Conservation (phyloP, 2,888 invertebrate genomes). For the Pristionchus fissidentatus region DNA sequence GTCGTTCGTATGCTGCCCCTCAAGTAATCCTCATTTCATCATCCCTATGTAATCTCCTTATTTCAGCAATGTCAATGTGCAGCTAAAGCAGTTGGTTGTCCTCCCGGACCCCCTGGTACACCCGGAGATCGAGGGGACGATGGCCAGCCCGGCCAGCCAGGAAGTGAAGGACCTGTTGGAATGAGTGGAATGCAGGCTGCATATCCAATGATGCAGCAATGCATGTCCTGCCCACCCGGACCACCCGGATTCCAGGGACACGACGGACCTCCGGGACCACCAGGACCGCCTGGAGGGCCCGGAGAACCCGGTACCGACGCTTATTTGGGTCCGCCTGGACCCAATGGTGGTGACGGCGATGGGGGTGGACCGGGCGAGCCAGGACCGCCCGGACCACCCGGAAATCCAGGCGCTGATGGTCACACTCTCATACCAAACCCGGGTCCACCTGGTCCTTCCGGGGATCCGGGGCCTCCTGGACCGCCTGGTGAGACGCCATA, state of each 20-base stretch:
- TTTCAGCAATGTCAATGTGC: constrained; percentile 25
- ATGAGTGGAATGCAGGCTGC: constrained; percentile 9
- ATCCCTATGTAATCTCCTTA: background rate
- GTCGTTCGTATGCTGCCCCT: background rate
- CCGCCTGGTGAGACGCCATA: background rate
- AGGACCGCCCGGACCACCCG: background rate
- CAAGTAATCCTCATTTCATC: background rate
- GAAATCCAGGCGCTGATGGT: background rate
- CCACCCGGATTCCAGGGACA: background rate
- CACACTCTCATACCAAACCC: background rate
- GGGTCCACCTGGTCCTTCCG: background rate
- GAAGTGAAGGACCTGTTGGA: background rate
- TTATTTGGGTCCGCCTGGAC: background rate
- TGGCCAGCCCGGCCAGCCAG: background rate
- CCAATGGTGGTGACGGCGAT: background rate
- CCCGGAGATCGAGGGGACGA: constrained; percentile 15
- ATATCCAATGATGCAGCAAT: background rate
- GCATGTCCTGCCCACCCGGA: background rate
- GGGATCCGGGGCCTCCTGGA: background rate
- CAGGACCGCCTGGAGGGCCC: background rate
- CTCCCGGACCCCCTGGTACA: background rate
- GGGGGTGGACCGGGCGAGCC: background rate
- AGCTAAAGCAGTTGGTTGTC: background rate
- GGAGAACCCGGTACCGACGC: background rate
- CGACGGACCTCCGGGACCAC: background rate